phyloP scores from a whole-genome alignment of 2,797 vertebrate species.

The Prionace glauca region DNA sequence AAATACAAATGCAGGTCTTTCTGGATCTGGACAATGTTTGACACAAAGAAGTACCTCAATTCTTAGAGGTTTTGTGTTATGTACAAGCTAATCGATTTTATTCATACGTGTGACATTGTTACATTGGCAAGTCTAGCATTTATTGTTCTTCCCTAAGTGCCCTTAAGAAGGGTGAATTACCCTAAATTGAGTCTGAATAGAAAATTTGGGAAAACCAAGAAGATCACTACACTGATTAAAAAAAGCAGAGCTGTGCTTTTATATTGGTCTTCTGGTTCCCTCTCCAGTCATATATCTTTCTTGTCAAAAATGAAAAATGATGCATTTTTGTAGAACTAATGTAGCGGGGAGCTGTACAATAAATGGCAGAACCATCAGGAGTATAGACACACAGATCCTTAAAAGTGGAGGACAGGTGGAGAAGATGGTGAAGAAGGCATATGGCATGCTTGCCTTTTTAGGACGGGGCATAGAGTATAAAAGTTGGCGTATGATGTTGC shows the following conservation, averaged over 20 bases:
- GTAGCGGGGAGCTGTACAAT: too few relatives aligned
- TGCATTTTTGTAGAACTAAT: too few relatives aligned
- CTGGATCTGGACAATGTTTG: not conserved
- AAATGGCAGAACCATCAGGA: too few relatives aligned
- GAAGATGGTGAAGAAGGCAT: too few relatives aligned
- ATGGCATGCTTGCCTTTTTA: too few relatives aligned
- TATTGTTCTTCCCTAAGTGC: not conserved
- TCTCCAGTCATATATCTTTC: not conserved
- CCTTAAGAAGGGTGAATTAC: not conserved
- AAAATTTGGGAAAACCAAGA: not conserved
- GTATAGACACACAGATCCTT: too few relatives aligned
- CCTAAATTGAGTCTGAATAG: not conserved
- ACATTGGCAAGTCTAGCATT: not conserved
- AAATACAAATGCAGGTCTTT: not conserved
- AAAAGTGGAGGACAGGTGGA: too few relatives aligned
- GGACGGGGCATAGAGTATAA: too few relatives aligned
- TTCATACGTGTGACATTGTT: not conserved
- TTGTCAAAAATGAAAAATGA: not conserved
- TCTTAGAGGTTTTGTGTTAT: not conserved
- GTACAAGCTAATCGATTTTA: not conserved
- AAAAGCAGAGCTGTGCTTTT: not conserved
- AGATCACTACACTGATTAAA: not conserved
- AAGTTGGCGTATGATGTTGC: too few relatives aligned
- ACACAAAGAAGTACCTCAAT: not conserved
- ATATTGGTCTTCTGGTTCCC: not conserved